Evolutionary conservation across 2,113 vertebrate species (phyloP), one percentile per base, ranked within the genome.

Genomic region (Tor tambroides): DNA sequence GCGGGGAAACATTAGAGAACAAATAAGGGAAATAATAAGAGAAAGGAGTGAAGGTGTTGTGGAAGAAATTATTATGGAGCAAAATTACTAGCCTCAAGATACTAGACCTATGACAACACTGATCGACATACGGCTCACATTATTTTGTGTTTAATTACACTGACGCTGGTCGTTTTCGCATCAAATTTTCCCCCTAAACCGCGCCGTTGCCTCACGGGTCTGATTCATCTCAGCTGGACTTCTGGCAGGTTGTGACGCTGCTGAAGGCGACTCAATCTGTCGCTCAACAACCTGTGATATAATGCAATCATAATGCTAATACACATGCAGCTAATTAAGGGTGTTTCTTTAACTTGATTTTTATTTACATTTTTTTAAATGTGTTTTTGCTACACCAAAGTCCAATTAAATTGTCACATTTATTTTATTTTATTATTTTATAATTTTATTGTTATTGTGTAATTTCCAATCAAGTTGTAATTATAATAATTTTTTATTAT

Each of bases 81-180:
- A 72, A 21, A 72, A 72, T 6, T 12, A 35, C 19, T 38, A 72
- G 69, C 71, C 71, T 74, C 32, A 14, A 74, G 71, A 41, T 6
- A 5, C 2, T 23, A 9, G 21, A 74, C 43, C 19, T 7, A 8
- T 35, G 5, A 71, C 10, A 17, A 35, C 15, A 14, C 21, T 74
- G 30, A 71, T 35, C 6, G 30, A 35, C 67, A 71, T 32, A 71
- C 0, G 30, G 14, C 30, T 7, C 17, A 9, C 2, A 41, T 74
- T n/a, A n/a, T 74, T 41, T 74, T n/a, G 21, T 41, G 71, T 74
- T 74, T 74, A 74, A 74, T 41, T 74, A 74, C 71, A 74, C 71
- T 5, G 71, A 74, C 9, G 4, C 7, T 19, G 0, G 26, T 12
- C 11, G 69, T 19, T 10, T 10, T 72, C 9, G 69, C 4, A 38